Evolutionary conservation across 2,888 invertebrate species (phyloP), one percentile per base, ranked within the genome.

Genomic region (Heliconius ismenius): DNA sequence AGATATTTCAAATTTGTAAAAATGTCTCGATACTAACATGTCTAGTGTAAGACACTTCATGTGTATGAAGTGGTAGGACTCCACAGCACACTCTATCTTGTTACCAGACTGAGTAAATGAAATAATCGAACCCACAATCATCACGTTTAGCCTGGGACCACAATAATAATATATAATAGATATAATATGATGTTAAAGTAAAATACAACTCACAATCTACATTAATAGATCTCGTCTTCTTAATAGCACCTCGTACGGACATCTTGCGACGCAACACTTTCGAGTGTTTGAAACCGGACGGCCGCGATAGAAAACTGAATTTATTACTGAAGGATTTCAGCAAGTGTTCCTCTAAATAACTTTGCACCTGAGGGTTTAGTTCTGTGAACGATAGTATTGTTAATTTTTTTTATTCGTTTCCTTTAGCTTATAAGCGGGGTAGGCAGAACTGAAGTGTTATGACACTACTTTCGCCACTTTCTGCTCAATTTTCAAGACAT

Each of bases 171-270:
- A 36, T n/a, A 58, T 58, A 58, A 58, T n/a, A 54, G 18, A 7
- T 3, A 3, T 21, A 58, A 58, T 58, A 36, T 36, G 21, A 43
- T 49, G 18, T n/a, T 77, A 78, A 80, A 75, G 26, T 54, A 43
- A 60, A 18, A 36, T 9, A 70, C 13, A 15, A 58, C 70, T 70
- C 91, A 97, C 97, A 96, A 89, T 97, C 98, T 11, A 98, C 97
- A 86, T 98, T 98, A 81, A 99, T 99, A 18, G 98, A 98, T 82
- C 98, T 95, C 0, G 98, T 98, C 88, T 98, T 97, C 91, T 98
- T 97, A 78, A 99, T 98, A 64, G 98, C 98, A 74, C 99, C 99
- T 84, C 97, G 96, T 28, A 98, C 97, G 0, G 98, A 98, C 96
- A 98, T 97, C 85, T 96, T 96, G 1, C 98, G 95, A 67, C 96